Conservation (phyloP, 2,888 invertebrate genomes). For the Mythimna pallens region DNA sequence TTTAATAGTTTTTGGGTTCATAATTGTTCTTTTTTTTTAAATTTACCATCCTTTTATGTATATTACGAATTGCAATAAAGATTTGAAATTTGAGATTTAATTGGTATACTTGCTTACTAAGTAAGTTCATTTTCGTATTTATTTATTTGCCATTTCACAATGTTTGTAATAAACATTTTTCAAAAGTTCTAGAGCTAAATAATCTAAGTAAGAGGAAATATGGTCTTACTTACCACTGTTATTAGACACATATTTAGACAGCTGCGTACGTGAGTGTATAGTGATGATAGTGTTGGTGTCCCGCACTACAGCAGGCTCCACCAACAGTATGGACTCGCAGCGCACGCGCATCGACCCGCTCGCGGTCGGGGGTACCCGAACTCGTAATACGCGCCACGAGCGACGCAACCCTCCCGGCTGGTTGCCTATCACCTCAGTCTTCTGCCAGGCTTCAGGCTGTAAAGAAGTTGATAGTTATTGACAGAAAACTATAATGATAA, state of each 20-base stretch:
- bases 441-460: slow-evolving; percentile 86
- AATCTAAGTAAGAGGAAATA: no score
- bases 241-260: slow-evolving; percentile 87
- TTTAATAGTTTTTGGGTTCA: no score
- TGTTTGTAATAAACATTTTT: not conserved
- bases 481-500: no score
- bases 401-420: slow-evolving; percentile 82
- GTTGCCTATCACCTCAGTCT: slow-evolving; percentile 79
- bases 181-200: not conserved
- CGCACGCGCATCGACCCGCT: slow-evolving; percentile 83
- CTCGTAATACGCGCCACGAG: slow-evolving; percentile 82
- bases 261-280: slow-evolving; percentile 83
- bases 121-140: not conserved
- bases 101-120: no score
- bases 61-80: no score
- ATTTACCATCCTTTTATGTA: no score
- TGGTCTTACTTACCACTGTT: slow-evolving; percentile 75
- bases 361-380: slow-evolving; percentile 80
- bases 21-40: no score
- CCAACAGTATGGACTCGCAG: slow-evolving; percentile 82
- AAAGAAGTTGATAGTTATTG: slow-evolving; percentile 21
- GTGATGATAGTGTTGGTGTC: slow-evolving; percentile 81
- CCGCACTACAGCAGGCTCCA: slow-evolving; percentile 84
- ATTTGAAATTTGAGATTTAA: no score
- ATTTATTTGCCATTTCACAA: not conserved